A percentile compares a stretch with the other conserved stretches of the same genome.
Conservation (phyloP, 2,888 invertebrate genomes). For the Stomorhina lunata region DNA sequence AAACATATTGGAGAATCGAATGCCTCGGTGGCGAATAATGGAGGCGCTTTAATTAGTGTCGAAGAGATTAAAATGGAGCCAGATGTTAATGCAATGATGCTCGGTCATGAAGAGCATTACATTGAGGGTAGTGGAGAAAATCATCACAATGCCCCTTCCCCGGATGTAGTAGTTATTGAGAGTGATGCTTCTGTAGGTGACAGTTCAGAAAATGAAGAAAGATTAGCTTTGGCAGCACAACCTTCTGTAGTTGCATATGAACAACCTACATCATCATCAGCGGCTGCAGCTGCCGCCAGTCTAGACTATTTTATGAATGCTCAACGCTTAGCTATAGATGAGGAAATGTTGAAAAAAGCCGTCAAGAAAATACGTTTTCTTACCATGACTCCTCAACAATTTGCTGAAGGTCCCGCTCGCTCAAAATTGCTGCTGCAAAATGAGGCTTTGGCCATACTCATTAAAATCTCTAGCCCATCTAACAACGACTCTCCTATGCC, state of each 20-base stretch:
- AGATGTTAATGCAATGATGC: constrained; percentile 76
- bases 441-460: constrained; percentile 89
- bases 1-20: not conserved
- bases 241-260: constrained; percentile 31
- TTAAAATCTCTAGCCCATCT: constrained; percentile 89
- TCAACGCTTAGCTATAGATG: constrained; percentile 74
- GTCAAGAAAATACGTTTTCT: constrained; percentile 90
- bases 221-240: constrained; percentile 1
- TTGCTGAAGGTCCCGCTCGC: constrained; percentile 90
- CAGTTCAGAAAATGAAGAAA: constrained; percentile 52
- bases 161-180: constrained; percentile 75
- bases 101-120: constrained; percentile 67
- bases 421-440: constrained; percentile 87
- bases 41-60: constrained; percentile 67
- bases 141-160: constrained; percentile 52
- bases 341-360: constrained; percentile 82
- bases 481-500: constrained; percentile 87
- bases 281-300: constrained; percentile 66
- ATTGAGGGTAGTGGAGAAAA: constrained; percentile 69
- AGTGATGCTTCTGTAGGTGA: constrained; percentile 71
- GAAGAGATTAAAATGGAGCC: constrained; percentile 77
- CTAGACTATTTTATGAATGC: constrained; percentile 74
- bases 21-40: not conserved
- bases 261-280: constrained; percentile 45
- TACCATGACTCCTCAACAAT: constrained; percentile 89